Evolutionary conservation across 2,113 vertebrate species (phyloP).

Genomic region (Xiphorhynchus elegans): DNA sequence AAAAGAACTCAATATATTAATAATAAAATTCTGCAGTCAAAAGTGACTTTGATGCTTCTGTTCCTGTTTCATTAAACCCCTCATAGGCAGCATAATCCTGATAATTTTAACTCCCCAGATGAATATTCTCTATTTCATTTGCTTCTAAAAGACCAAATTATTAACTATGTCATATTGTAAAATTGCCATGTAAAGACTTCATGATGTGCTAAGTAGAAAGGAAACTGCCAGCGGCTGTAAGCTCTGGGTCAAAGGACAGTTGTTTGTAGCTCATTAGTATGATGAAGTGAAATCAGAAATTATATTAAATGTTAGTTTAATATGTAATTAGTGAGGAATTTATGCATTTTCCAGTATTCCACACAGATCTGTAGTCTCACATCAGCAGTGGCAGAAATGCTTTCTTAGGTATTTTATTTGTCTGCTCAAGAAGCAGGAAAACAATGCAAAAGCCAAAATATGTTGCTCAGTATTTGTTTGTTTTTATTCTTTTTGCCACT

Average conservation of each 20-base stretch:
- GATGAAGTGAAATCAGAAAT: slow-evolving; percentile 48
- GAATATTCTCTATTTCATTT: slow-evolving; percentile 21
- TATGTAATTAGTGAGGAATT: slow-evolving; percentile 30
- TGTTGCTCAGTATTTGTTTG: background rate
- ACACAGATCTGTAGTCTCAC: background rate
- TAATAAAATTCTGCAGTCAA: background rate
- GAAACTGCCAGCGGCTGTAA: slow-evolving; percentile 6
- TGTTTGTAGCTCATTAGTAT: slow-evolving; percentile 41
- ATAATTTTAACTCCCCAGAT: slow-evolving; percentile 13
- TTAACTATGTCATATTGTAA: slow-evolving; percentile 19
- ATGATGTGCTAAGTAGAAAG: slow-evolving; percentile 3
- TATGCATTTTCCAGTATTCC: slow-evolving; percentile 21
- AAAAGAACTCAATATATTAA: background rate
- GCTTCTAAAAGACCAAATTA: slow-evolving; percentile 1
- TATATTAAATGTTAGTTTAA: slow-evolving; percentile 46
- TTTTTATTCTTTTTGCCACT: background rate
- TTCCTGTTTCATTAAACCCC: background rate
- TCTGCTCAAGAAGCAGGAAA: background rate
- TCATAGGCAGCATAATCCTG: background rate
- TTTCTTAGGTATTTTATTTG: background rate
- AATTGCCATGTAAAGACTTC: slow-evolving; percentile 14
- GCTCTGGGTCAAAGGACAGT: slow-evolving; percentile 27
- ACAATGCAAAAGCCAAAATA: background rate
- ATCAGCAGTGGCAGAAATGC: background rate
- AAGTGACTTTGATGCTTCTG: slow-evolving; percentile 9